phyloP scores from a whole-genome alignment of 1,140 invertebrate species.

The Plodia interpunctella region DNA sequence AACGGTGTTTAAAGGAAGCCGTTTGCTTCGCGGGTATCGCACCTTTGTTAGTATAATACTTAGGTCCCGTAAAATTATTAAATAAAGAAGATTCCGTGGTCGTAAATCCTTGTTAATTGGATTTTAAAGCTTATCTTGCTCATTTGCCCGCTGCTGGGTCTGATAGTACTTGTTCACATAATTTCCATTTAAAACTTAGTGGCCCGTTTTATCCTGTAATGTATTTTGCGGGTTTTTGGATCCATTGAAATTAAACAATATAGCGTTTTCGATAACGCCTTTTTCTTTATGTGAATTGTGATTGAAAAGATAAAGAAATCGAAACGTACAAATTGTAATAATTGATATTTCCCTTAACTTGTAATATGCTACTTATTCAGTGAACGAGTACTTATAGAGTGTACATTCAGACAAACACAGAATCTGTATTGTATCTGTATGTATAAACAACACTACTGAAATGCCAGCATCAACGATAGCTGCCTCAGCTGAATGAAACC shows the following conservation, averaged over 20 bases:
- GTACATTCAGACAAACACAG: too few relatives aligned
- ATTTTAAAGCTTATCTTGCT: constrained; percentile 7
- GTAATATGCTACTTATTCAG: too few relatives aligned
- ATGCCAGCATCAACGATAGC: background rate
- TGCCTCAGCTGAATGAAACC: too few relatives aligned
- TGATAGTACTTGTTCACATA: constrained; percentile 1
- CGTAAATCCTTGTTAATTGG: constrained; percentile 5
- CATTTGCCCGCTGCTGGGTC: background rate
- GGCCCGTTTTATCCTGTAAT: background rate
- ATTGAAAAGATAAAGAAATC: too few relatives aligned
- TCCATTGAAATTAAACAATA: background rate
- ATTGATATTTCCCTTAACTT: too few relatives aligned
- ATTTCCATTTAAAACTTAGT: background rate
- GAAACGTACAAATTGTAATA: too few relatives aligned
- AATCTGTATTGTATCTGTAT: too few relatives aligned
- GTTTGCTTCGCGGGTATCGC: constrained; percentile 1
- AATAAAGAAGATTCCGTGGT: background rate
- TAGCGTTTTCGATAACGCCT: too few relatives aligned
- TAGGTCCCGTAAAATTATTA: constrained; percentile 1
- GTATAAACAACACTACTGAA: background rate
- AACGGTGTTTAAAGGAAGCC: constrained; percentile 10
- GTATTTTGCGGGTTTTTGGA: background rate
- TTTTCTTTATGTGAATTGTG: too few relatives aligned
- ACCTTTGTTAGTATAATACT: constrained; percentile 8
- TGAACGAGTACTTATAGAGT: too few relatives aligned